Conservation (phyloP, 2,797 vertebrate genomes). For the Agapornis canus region DNA sequence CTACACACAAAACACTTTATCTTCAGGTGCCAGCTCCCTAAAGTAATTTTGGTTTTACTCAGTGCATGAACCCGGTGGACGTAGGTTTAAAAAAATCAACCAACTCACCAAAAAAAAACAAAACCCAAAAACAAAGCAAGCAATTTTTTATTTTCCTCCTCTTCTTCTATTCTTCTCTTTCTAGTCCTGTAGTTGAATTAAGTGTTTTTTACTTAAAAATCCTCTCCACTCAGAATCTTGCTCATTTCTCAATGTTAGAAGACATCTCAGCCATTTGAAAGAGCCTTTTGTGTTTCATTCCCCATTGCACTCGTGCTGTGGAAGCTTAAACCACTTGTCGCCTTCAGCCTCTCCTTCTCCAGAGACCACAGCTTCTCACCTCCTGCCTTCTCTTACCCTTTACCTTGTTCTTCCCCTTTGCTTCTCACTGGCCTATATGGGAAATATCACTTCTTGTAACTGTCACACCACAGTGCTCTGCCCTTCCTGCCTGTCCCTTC, state of each 20-base stretch:
- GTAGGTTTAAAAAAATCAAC: neutral
- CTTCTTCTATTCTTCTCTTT: neutral
- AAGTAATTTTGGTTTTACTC: neutral
- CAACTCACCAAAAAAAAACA: neutral
- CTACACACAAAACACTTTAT: neutral
- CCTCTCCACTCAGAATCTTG: neutral
- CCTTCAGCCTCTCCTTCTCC: neutral
- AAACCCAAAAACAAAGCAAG: neutral
- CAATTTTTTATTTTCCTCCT: neutral
- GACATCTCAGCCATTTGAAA: neutral
- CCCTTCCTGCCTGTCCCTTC: neutral
- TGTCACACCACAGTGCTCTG: fast-evolving
- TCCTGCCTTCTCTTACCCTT: neutral
- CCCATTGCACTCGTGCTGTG: neutral
- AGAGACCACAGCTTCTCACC: neutral
- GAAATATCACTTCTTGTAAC: neutral
- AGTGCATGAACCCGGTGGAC: neutral
- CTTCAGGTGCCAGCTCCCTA: neutral
- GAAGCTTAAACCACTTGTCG: neutral
- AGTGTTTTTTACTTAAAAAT: neutral
- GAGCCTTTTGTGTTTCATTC: neutral
- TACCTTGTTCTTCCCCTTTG: neutral
- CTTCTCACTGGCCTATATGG: neutral
- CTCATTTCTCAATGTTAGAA: neutral
- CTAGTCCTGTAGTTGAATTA: neutral